Percentiles rank a stretch among this genome's conserved stretches.
Evolutionary conservation across 2,113 vertebrate genomes (phyloP).

Genomic region (Butorides virescens): DNA sequence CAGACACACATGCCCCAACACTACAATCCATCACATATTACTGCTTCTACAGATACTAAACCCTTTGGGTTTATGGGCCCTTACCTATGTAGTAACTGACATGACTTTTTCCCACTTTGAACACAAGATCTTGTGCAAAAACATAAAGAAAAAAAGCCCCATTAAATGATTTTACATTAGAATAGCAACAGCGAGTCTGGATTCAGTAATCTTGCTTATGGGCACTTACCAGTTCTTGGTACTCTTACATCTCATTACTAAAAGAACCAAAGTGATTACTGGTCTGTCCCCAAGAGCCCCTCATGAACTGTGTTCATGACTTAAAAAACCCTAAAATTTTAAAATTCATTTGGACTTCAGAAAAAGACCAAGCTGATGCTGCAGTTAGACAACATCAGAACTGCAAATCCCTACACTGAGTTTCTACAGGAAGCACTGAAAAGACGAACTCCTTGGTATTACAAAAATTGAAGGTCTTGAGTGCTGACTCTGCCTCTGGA

Average conservation of each 20-base stretch:
- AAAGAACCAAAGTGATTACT: not conserved
- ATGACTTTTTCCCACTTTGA: not conserved
- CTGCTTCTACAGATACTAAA: not conserved
- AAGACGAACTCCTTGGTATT: not conserved
- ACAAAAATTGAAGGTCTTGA: not conserved
- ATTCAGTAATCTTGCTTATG: not conserved
- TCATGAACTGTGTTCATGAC: rapidly evolving
- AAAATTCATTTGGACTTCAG: not conserved
- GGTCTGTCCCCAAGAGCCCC: not conserved
- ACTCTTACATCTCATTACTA: not conserved
- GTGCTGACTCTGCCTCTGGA: not conserved
- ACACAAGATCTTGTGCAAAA: not conserved
- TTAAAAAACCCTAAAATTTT: not conserved
- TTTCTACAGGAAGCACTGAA: not conserved
- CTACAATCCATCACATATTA: not conserved
- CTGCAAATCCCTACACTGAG: not conserved
- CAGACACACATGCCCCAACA: not conserved
- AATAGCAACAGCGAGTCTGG: not conserved
- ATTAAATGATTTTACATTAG: not conserved
- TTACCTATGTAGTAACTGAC: not conserved
- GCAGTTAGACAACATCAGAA: not conserved
- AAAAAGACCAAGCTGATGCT: not conserved
- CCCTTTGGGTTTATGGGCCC: not conserved
- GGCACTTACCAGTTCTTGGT: not conserved
- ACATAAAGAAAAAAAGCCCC: not conserved